These are phyloP conservation scores for Drosophila pruinosa DNA, from an alignment of 1,140 invertebrate species.

Conservation along the genomic window DNA sequence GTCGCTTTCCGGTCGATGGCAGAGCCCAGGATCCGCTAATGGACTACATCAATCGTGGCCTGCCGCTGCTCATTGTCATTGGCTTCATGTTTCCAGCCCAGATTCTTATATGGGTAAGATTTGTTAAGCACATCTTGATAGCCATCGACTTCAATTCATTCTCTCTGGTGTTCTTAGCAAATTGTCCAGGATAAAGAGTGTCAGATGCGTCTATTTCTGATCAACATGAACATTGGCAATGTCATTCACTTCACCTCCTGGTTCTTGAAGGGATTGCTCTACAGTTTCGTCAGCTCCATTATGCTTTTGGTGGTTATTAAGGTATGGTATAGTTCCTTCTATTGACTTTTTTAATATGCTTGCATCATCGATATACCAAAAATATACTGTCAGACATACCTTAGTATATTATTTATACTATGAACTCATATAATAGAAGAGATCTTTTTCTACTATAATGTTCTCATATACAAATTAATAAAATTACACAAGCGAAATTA, in stretches of 20 bases:
- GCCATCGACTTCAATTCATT: neutral
- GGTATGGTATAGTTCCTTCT: slow-evolving; percentile 23
- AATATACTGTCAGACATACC: no score
- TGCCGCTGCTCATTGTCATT: slow-evolving; percentile 43
- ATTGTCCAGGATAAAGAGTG: slow-evolving; percentile 50
- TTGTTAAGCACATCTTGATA: no score
- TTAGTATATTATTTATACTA: no score
- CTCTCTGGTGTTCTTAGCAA: slow-evolving; percentile 30
- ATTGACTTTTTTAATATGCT: neutral
- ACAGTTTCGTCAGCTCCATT: slow-evolving; percentile 21
- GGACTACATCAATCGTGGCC: neutral
- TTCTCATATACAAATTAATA: no score
- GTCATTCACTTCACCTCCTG: slow-evolving; percentile 43
- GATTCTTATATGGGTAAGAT: slow-evolving; percentile 46
- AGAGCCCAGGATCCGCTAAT: slow-evolving; percentile 33
- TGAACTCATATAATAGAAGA: no score
- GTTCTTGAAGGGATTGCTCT: slow-evolving; percentile 40
- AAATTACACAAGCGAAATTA: no score
- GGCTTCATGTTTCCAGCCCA: slow-evolving; percentile 60
- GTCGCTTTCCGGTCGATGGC: slow-evolving; percentile 50
- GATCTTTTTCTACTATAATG: no score
- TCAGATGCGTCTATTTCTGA: slow-evolving; percentile 40
- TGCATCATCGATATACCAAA: no score
- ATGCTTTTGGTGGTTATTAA: slow-evolving; percentile 19
- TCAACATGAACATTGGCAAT: slow-evolving; percentile 66